Evolutionary conservation across 1,140 invertebrate genomes (phyloP).

Genomic region (Drosophila miranda): DNA sequence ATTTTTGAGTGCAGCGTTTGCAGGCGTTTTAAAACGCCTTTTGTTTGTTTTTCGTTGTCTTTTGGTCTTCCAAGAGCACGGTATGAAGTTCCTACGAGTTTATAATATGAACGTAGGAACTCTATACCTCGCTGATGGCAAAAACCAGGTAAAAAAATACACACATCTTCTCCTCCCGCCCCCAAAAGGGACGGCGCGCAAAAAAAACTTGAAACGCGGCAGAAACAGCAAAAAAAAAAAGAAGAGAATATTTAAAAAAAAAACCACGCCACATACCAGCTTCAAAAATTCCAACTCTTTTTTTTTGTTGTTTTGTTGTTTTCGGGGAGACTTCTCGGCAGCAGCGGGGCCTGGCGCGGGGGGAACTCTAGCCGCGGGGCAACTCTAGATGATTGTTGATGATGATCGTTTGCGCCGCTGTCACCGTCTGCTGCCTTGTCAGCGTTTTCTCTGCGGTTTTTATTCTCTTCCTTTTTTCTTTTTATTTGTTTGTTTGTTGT

Average conservation of each 20-base stretch:
- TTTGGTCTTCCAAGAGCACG: conserved; percentile 82
- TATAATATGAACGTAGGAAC: conserved; percentile 82
- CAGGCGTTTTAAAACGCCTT: conserved; percentile 18
- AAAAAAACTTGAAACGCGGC: conserved; percentile 31
- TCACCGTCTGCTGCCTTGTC: conserved; percentile 36
- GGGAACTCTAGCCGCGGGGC: conserved; percentile 9
- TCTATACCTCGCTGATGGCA: conserved; percentile 83
- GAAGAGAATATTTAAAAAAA: conserved; percentile 1
- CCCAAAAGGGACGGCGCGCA: conserved; percentile 9
- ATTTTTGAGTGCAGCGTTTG: too few species aligned
- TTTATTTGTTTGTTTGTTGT: not conserved
- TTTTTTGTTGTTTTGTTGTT: conserved; percentile 16
- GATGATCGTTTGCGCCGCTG: conserved; percentile 9
- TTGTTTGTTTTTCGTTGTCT: conserved; percentile 55
- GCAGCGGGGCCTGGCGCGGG: conserved; percentile 33
- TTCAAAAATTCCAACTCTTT: conserved; percentile 50
- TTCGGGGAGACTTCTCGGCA: conserved; percentile 20
- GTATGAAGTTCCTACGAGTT: conserved; percentile 83
- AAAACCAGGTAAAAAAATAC: conserved; percentile 75
- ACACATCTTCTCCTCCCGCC: conserved; percentile 46
- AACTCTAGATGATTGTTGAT: conserved; percentile 36
- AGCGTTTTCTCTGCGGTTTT: conserved; percentile 26
- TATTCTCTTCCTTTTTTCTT: not conserved
- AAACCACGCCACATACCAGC: conserved; percentile 39
- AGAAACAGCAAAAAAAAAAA: conserved; percentile 6